Percentiles rank a stretch among this genome's conserved stretches.
Evolutionary conservation across 1,140 invertebrate genomes (phyloP).

Genomic region (Drosophila arawakana): DNA sequence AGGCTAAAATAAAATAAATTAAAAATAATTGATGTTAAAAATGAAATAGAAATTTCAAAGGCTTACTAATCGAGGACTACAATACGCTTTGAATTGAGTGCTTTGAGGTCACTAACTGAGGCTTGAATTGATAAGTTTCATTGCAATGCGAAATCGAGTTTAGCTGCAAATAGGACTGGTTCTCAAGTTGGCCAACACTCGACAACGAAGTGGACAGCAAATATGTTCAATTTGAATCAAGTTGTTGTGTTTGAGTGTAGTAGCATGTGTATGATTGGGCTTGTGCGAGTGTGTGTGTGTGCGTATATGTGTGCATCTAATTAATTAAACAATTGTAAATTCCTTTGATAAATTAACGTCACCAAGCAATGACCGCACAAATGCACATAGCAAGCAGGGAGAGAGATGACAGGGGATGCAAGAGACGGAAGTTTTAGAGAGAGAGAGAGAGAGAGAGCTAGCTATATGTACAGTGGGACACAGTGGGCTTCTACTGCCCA

Average conservation of each 20-base stretch:
- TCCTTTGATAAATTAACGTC: conserved; percentile 64
- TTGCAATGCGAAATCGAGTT: not conserved
- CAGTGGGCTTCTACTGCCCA: not conserved
- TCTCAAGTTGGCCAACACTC: conserved; percentile 6
- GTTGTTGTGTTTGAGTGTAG: not conserved
- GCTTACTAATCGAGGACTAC: not conserved
- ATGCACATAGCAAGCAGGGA: not conserved
- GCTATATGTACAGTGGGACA: not conserved
- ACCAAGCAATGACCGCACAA: conserved; percentile 42
- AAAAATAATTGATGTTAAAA: too few relatives aligned
- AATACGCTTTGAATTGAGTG: not conserved
- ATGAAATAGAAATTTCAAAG: not conserved
- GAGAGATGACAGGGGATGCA: not conserved
- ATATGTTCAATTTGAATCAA: conserved; percentile 36
- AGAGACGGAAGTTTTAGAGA: not conserved
- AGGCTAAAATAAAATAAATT: too few relatives aligned
- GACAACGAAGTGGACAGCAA: conserved; percentile 19
- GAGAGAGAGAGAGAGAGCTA: not conserved
- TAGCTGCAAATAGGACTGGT: not conserved
- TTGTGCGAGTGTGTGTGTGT: conserved; percentile 12
- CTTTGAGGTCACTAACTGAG: not conserved
- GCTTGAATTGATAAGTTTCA: not conserved
- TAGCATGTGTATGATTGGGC: not conserved
- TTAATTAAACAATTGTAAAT: conserved; percentile 70
- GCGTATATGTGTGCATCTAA: conserved; percentile 47